These are phyloP conservation scores for Paradoxurus hermaphroditus DNA, from an alignment of 2,113 vertebrate genomes.

Conservation along the genomic window DNA sequence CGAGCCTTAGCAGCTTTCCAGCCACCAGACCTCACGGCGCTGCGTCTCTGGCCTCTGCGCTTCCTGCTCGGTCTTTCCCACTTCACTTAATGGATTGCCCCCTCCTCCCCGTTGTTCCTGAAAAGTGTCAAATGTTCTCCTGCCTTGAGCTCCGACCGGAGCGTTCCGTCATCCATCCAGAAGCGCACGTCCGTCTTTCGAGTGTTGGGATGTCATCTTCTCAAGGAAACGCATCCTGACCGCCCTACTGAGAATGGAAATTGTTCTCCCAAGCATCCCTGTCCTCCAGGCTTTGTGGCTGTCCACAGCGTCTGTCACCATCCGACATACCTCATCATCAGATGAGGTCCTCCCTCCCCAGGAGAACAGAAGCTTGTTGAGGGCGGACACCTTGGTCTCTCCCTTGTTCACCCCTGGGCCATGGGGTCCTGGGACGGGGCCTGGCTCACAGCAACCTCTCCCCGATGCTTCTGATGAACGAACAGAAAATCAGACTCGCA, in stretches of 20 bases:
- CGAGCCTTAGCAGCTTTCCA: background rate
- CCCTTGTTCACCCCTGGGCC: background rate
- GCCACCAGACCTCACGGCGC: background rate
- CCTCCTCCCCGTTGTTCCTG: fast-evolving
- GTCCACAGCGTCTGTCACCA: background rate
- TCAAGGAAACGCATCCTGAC: background rate
- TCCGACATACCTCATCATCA: background rate
- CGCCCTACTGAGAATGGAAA: background rate
- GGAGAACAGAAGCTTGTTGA: background rate
- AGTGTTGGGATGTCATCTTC: background rate
- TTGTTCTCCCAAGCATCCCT: background rate
- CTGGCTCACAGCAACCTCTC: background rate
- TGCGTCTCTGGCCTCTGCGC: background rate
- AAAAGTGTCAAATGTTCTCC: background rate
- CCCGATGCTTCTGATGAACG: background rate
- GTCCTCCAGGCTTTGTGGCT: background rate
- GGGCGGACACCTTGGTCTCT: background rate
- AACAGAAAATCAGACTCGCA: background rate
- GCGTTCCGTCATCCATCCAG: background rate
- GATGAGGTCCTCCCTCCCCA: background rate
- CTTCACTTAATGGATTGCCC: background rate
- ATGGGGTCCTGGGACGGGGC: background rate
- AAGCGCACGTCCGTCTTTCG: background rate
- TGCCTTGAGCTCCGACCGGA: background rate
- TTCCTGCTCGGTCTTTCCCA: background rate